Evolutionary conservation across 2,113 vertebrate species (phyloP).

Genomic region (Pseudorectes ferrugineus): DNA sequence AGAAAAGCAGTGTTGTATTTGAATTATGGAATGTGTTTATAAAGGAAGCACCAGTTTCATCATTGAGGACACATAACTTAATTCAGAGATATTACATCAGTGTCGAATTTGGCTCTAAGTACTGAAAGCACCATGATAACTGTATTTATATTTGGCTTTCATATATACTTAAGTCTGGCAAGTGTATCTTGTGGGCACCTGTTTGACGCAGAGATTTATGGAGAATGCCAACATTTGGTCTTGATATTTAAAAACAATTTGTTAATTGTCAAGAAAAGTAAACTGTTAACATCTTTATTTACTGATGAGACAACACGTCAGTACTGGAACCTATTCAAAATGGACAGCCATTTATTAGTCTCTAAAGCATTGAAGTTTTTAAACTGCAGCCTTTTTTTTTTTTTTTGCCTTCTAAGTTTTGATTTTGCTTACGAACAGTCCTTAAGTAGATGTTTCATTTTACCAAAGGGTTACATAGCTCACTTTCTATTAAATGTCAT

Average conservation of each 20-base stretch:
- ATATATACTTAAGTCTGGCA: conserved; percentile 62
- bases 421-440: background rate
- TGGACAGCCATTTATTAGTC: conserved; percentile 50
- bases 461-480: background rate
- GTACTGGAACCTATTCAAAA: conserved; percentile 63
- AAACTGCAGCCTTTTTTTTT: background rate
- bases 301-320: conserved; percentile 40
- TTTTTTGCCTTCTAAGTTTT: background rate
- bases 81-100: background rate
- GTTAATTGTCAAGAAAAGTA: conserved; percentile 70
- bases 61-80: background rate
- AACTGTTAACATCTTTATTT: conserved; percentile 73
- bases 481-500: background rate
- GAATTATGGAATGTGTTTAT: background rate
- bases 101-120: conserved; percentile 22
- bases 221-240: conserved; percentile 67
- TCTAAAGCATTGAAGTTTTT: background rate
- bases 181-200: conserved; percentile 62
- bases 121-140: background rate
- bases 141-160: conserved; percentile 63
- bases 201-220: conserved; percentile 58
- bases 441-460: background rate
- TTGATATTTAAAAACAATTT: conserved; percentile 68
- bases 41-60: background rate
- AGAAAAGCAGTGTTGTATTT: background rate